Evolutionary conservation across 2,797 vertebrate species (phyloP), one percentile per base, ranked within the genome.

Genomic region (Oreortyx pictus): DNA sequence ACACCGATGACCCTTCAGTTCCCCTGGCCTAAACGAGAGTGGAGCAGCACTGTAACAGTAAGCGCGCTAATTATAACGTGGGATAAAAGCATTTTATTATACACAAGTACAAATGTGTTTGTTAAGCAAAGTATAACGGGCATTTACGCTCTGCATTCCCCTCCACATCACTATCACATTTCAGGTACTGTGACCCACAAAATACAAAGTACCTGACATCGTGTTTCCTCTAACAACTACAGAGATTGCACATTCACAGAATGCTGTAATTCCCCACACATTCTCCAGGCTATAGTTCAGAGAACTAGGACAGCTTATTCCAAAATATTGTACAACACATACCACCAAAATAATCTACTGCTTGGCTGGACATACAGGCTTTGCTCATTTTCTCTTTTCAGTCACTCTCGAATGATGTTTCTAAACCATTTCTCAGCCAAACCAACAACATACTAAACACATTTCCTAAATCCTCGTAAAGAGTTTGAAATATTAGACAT

Each of bases 201-300:
- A 88, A 86, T 76, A 70, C 77, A 14, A 59, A 93, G 86, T 11
- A 25, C 72, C 86, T 81, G 86, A 93, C 88, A 89, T 91, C 60
- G 33, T 23, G 80, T 16, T 92, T 64, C 74, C 83, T 61, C 39
- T 1, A 24, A 70, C 92, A 86, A 3, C 37, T 15, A 44, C 79
- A 59, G 89, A 93, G 89, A 90, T 90, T 54, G 84, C 91, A 91
- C 89, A 49, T 77, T 78, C 59, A 72, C 94, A 90, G 94, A 83
- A 82, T 11, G 52, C 86, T 27, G 86, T 41, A 52, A 73, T 49
- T 89, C 95, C 85, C 94, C 90, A 13, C 90, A 94, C 96, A 85
- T 96, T 95, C 94, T 93, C 89, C 67, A 78, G 95, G 96, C 96
- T 95, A 87, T 23, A 73, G 92, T 95, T 95, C 96, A 59, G 14